A percentile compares a stretch with the other conserved stretches of the same genome.
Conservation (phyloP, 2,797 vertebrate genomes). For the Phoeniculus purpureus region DNA sequence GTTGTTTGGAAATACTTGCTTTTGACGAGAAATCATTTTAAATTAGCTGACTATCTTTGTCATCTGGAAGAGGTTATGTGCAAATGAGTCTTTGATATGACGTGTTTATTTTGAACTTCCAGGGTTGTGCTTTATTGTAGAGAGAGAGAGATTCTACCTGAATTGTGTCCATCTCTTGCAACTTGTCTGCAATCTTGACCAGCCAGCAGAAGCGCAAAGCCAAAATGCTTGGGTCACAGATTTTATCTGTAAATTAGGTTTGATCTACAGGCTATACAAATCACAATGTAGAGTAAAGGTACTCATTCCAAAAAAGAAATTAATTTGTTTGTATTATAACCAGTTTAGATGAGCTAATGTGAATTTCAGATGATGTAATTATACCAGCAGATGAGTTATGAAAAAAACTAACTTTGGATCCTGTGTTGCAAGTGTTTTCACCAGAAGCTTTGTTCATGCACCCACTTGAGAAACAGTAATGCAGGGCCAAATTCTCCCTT, state of each 20-base stretch:
- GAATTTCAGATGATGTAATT: constrained; percentile 3
- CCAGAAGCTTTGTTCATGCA: not conserved
- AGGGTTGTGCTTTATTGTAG: not conserved
- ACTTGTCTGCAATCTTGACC: not conserved
- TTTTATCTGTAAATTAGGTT: not conserved
- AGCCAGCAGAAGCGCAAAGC: not conserved
- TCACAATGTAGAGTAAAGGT: not conserved
- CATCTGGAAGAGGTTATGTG: not conserved
- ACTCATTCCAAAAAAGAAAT: not conserved
- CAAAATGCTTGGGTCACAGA: not conserved
- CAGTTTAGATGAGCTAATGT: not conserved
- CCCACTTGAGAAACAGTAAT: not conserved
- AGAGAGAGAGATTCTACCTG: not conserved
- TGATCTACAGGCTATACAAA: not conserved
- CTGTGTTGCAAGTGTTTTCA: not conserved
- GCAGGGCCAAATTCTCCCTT: not conserved
- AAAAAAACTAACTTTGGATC: not conserved
- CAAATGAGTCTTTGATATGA: not conserved
- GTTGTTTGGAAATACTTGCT: not conserved
- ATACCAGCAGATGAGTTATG: not conserved
- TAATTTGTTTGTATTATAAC: not conserved
- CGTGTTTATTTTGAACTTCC: not conserved
- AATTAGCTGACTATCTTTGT: not conserved
- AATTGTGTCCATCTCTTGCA: not conserved
- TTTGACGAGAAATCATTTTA: not conserved